phyloP scores from a whole-genome alignment of 2,888 invertebrate species.

The Aspidiotus destructor region DNA sequence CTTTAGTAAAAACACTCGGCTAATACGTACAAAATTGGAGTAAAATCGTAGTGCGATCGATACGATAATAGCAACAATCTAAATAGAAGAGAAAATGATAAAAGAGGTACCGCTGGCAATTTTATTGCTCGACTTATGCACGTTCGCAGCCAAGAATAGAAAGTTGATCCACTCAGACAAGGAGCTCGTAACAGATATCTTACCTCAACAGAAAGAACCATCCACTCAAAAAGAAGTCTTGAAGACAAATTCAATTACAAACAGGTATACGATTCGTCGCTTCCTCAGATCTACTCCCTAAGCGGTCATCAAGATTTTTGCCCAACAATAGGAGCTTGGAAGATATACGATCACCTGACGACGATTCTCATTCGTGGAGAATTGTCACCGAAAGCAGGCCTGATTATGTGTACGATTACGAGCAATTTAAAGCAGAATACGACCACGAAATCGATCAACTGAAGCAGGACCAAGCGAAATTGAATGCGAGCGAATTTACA shows the following conservation, averaged over 20 bases:
- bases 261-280: background rate
- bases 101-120: too few species aligned
- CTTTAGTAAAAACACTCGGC: too few species aligned
- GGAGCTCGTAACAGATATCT: too few species aligned
- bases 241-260: background rate
- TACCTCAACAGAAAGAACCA: too few species aligned
- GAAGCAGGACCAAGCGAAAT: background rate
- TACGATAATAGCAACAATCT: too few species aligned
- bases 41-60: too few species aligned
- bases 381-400: background rate
- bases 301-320: too few species aligned
- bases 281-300: background rate
- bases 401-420: background rate
- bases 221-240: background rate
- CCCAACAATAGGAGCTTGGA: background rate
- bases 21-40: too few species aligned
- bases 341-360: background rate
- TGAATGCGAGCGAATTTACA: background rate
- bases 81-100: too few species aligned
- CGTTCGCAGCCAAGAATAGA: too few species aligned
- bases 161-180: too few species aligned
- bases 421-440: background rate
- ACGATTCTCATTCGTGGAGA: background rate
- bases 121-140: too few species aligned
- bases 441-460: background rate